Percentiles rank a stretch among this genome's conserved stretches.
Conservation (phyloP, 1,140 invertebrate species). For the Stegodyphus mimosarum region DNA sequence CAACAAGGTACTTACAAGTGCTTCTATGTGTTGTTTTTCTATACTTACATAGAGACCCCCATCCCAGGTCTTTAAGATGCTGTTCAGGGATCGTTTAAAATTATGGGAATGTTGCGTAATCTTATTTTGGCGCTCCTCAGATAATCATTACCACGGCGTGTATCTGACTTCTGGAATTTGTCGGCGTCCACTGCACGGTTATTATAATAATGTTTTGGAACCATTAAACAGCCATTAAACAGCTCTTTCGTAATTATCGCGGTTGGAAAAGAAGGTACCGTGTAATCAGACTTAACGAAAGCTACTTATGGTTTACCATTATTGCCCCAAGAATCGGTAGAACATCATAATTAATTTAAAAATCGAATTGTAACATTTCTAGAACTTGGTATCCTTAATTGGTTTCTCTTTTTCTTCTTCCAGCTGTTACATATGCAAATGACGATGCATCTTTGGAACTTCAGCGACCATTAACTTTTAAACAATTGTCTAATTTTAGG, state of each 20-base stretch:
- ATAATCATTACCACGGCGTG: constrained; percentile 33
- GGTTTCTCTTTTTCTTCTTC: not conserved
- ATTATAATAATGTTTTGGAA: constrained; percentile 41
- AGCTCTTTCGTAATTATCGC: constrained; percentile 41
- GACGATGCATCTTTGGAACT: not conserved
- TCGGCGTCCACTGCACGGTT: not conserved
- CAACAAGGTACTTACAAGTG: constrained; percentile 31
- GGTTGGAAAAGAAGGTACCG: constrained; percentile 27
- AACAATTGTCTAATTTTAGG: not conserved
- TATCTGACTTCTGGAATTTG: constrained; percentile 31
- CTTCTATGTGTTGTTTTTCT: constrained; percentile 35
- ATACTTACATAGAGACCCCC: not conserved
- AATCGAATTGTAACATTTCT: constrained; percentile 29
- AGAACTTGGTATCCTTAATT: not conserved
- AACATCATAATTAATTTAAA: constrained; percentile 33
- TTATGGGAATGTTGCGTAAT: constrained; percentile 36
- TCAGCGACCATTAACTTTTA: not conserved
- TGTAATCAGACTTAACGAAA: constrained; percentile 32
- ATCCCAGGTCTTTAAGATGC: constrained; percentile 26
- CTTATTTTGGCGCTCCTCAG: constrained; percentile 37
- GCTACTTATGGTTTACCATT: constrained; percentile 31
- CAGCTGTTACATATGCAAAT: not conserved
- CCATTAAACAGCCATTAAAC: constrained; percentile 50
- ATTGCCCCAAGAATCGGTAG: constrained; percentile 3
- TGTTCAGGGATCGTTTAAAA: constrained; percentile 15